Base-by-base conservation (phyloP, 1,140 invertebrate genomes). In the Penaeus vannamei region DNA sequence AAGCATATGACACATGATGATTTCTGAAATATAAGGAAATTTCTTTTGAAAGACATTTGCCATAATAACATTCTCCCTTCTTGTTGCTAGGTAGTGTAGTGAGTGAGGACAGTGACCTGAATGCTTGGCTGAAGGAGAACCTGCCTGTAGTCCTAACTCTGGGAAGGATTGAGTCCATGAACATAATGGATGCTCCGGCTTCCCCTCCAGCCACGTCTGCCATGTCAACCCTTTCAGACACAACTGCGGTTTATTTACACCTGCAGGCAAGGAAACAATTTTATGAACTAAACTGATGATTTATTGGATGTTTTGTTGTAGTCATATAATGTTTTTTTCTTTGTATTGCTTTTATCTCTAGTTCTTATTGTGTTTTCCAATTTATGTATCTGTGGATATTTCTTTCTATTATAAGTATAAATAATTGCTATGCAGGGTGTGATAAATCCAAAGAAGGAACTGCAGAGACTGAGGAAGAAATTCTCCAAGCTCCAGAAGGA, bases 181-280 rank as follows among this genome's bases (percentile, higher is more conserved):
- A 17, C 19, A 42, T 84, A 12, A n/a, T 79, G 53, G 82, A 84
- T 7, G 26, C 22, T 12, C 32, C 59, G 7, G 66, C 46, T 19
- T 19, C 32, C n/a, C 82, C 82, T 4, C 66, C 87, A 10, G 32
- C 87, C 60, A 12, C 82, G 19, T 84, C 82, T n/a, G 82, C 87
- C 22, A 83, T 85, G 12, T 8, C 69, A 19, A 79, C 72, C 26
- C 2, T 84, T 42, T 89, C 82, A 0, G 69, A 77, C 29, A 26
- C 82, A 17, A 89, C 82, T 20, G 46, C 69, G 17, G 82, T 89
- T 29, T 89, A 89, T n/a, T 83, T 89, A 62, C 82, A 89, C 32
- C 82, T 89, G 0, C 19, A 89, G 87, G 87, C 59, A 84, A 20
- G 20, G 59, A 32, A 32, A 36, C 7, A 62, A 32, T 60, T 26